Percentiles rank a stretch among this genome's conserved stretches.
Evolutionary conservation across 2,797 vertebrate genomes (phyloP).

Genomic region (Hippopotamyrus pictus): DNA sequence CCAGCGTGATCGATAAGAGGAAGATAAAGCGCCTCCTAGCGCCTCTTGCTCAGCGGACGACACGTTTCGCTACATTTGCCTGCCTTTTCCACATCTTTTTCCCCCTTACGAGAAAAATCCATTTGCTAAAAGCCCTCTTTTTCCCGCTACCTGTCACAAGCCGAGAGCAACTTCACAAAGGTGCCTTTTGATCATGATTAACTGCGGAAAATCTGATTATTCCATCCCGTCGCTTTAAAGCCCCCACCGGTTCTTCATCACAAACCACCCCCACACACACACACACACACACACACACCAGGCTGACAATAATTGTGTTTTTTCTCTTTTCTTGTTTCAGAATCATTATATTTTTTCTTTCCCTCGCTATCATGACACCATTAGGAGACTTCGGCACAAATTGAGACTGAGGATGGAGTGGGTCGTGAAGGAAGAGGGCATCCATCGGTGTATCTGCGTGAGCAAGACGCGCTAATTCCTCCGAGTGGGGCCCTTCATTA

Average conservation of each 20-base stretch:
- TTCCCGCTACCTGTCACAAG: conserved; percentile 63
- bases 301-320: conserved; percentile 67
- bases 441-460: conserved; percentile 84
- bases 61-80: conserved; percentile 68
- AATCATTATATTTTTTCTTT: conserved; percentile 86
- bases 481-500: conserved; percentile 92
- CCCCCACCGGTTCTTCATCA: no score
- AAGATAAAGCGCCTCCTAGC: conserved; percentile 71
- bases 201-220: conserved; percentile 72
- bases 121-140: conserved; percentile 77
- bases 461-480: conserved; percentile 84
- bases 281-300: conserved; percentile 12
- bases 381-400: conserved; percentile 81
- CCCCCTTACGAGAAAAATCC: conserved; percentile 53
- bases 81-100: conserved; percentile 59
- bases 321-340: conserved; percentile 58
- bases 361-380: conserved; percentile 79
- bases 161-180: conserved; percentile 50
- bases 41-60: conserved; percentile 66
- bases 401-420: conserved; percentile 66
- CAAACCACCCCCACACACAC: conserved; percentile 48
- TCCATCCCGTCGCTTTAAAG: conserved; percentile 65
- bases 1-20: conserved; percentile 66
- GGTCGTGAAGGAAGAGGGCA: conserved; percentile 64
- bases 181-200: conserved; percentile 72